These are phyloP conservation scores for Leucoraja erinaceus DNA, from an alignment of 2,113 vertebrate species.

Conservation along the genomic window DNA sequence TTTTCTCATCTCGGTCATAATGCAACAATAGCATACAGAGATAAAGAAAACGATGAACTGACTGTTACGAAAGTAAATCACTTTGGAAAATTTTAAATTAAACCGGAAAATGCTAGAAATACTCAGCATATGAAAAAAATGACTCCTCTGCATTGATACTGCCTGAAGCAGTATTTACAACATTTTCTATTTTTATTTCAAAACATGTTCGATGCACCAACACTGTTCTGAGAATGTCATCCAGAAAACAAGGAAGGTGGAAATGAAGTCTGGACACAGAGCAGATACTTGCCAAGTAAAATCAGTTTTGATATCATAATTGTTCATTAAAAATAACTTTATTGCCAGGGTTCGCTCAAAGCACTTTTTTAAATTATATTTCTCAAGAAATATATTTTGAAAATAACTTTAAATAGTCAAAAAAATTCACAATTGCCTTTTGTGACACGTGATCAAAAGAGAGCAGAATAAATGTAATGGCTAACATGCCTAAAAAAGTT, in stretches of 20 bases:
- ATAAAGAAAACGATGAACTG: neutral
- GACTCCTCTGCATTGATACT: too few species aligned
- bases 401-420: neutral
- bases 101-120: too few species aligned
- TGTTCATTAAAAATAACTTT: neutral
- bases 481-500: neutral
- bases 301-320: neutral
- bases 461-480: neutral
- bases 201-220: neutral
- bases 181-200: too few species aligned
- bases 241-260: neutral
- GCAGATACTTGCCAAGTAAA: neutral
- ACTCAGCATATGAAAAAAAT: too few species aligned
- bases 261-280: neutral
- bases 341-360: neutral
- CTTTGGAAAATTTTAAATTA: too few species aligned
- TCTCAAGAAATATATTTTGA: neutral
- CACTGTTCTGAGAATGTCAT: neutral
- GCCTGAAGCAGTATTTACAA: too few species aligned
- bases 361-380: neutral
- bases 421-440: neutral
- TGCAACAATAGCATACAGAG: neutral
- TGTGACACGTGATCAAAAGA: neutral
- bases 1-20: too few species aligned
- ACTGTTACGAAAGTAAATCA: too few species aligned